A percentile compares a stretch with the other conserved stretches of the same genome.
Conservation (phyloP, 2,113 vertebrate species). For the Asarcornis scutulata region DNA sequence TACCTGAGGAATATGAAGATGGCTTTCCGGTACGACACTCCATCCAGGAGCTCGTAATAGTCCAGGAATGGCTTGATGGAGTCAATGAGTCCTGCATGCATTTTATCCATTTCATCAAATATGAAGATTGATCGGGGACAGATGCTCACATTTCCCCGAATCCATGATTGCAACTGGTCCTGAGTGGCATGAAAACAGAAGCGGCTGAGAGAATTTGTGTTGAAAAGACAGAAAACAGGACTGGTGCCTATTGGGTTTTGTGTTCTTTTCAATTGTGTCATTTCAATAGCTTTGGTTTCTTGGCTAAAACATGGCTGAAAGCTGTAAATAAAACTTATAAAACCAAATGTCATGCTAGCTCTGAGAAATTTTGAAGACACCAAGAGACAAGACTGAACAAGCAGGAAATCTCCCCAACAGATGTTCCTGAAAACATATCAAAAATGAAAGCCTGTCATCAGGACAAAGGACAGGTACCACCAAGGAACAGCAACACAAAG, state of each 20-base stretch:
- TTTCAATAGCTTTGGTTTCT: background rate
- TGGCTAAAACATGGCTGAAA: background rate
- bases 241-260: background rate
- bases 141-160: slow-evolving; percentile 87
- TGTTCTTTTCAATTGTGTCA: background rate
- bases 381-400: background rate
- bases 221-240: background rate
- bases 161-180: slow-evolving; percentile 91
- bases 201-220: background rate
- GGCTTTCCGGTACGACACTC: slow-evolving; percentile 90
- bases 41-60: slow-evolving; percentile 88
- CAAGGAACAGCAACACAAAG: background rate
- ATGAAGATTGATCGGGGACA: slow-evolving; percentile 92
- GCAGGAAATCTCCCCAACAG: background rate
- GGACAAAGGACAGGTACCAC: background rate
- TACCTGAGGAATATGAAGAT: slow-evolving; percentile 99
- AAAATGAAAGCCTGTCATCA: background rate
- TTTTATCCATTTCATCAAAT: slow-evolving; percentile 98
- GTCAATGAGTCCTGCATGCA: slow-evolving; percentile 91
- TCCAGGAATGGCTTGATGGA: slow-evolving; percentile 95
- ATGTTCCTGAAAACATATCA: background rate
- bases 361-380: background rate
- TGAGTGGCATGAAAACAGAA: slow-evolving; percentile 33
- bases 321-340: background rate
- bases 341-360: background rate